A percentile compares a stretch with the other conserved stretches of the same genome.
Conservation (phyloP, 2,797 vertebrate species). For the Neomorphus geoffroyi region DNA sequence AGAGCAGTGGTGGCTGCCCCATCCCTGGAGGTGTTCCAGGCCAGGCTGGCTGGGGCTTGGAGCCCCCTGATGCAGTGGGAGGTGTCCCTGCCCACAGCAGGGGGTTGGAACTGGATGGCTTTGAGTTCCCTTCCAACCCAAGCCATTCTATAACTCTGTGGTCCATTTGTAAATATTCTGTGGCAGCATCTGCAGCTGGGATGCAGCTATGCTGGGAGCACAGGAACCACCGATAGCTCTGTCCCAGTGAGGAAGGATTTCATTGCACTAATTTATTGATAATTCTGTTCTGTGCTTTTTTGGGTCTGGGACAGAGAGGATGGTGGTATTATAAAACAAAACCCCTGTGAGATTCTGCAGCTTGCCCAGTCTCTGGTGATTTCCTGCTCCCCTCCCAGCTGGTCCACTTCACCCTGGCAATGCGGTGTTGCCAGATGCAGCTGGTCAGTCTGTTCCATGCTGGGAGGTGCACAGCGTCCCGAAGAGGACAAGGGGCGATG, state of each 20-base stretch:
- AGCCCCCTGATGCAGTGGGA: too few species aligned
- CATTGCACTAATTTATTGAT: not conserved
- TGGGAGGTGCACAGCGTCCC: accelerated
- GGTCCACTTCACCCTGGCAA: not conserved
- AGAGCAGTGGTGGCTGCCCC: too few species aligned
- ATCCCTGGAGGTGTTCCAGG: too few species aligned
- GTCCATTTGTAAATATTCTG: not conserved
- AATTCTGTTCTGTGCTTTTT: not conserved
- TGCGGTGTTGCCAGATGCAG: not conserved
- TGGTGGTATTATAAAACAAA: not conserved
- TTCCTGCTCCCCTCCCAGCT: not conserved
- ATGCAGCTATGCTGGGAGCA: not conserved
- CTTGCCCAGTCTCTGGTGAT: not conserved
- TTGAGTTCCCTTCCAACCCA: too few species aligned
- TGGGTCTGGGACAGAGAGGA: not conserved
- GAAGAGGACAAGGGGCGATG: not conserved
- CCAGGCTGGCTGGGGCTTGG: too few species aligned
- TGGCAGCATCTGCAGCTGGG: not conserved
- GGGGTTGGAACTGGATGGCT: too few species aligned
- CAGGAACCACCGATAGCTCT: accelerated
- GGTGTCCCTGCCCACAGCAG: too few species aligned
- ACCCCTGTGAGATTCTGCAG: not conserved
- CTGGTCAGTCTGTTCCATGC: accelerated
- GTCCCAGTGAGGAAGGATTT: not conserved
- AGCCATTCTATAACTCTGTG: too few species aligned